Evolutionary conservation across 2,113 vertebrate species (phyloP).

Genomic region (Poeciliopsis occidentalis): DNA sequence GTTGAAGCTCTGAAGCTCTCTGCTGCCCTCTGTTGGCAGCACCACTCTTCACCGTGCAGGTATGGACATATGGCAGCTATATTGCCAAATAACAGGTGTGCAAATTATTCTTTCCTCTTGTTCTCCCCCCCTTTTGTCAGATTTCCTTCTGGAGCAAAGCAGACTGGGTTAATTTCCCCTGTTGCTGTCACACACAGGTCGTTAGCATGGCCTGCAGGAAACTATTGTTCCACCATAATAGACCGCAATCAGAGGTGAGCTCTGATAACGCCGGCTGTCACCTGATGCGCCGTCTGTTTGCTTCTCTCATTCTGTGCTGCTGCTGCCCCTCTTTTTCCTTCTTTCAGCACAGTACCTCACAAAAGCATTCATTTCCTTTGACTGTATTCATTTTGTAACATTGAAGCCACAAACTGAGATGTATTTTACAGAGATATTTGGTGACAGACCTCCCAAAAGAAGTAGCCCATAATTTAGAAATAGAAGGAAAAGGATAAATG

Average conservation of each 20-base stretch:
- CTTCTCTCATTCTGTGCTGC: slow-evolving; percentile 4
- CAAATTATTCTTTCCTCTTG: slow-evolving; percentile 49
- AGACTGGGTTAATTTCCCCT: slow-evolving; percentile 74
- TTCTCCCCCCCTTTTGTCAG: slow-evolving; percentile 47
- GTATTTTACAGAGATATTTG: too few relatives aligned
- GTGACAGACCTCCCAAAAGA: too few relatives aligned
- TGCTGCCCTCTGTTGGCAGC: slow-evolving; percentile 77
- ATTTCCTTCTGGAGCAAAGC: slow-evolving; percentile 50
- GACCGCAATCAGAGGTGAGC: slow-evolving; percentile 72
- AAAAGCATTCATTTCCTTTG: too few relatives aligned
- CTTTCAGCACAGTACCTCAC: background rate
- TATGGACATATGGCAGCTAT: slow-evolving; percentile 68
- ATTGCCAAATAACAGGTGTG: slow-evolving; percentile 68
- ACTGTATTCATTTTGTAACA: too few relatives aligned
- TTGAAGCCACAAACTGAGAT: too few relatives aligned
- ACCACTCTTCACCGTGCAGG: slow-evolving; percentile 18
- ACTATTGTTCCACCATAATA: slow-evolving; percentile 73
- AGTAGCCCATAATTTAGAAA: too few relatives aligned
- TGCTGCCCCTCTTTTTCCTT: background rate
- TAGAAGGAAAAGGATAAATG: too few relatives aligned
- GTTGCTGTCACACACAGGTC: slow-evolving; percentile 68
- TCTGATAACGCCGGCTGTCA: slow-evolving; percentile 68
- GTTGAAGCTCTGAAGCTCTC: slow-evolving; percentile 65
- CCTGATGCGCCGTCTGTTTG: slow-evolving; percentile 68
- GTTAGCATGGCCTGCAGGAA: slow-evolving; percentile 69